Conservation (phyloP, 1,140 invertebrate species). For the Psilanteris sp. region DNA sequence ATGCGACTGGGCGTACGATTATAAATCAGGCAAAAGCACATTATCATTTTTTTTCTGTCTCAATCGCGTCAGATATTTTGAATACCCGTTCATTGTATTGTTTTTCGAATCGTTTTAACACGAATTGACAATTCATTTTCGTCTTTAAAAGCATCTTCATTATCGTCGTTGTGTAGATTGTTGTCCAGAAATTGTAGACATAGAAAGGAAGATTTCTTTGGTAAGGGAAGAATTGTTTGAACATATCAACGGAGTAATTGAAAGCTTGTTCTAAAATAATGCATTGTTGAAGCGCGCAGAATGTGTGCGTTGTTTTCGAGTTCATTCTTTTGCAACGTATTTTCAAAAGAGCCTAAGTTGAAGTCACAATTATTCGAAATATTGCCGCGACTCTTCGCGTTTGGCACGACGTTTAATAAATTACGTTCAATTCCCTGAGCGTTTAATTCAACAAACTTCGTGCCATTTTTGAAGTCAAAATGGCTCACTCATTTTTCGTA, state of each 20-base stretch:
- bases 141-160: slow-evolving; percentile 9
- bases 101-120: slow-evolving; percentile 1
- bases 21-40: too few relatives aligned
- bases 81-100: neutral
- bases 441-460: neutral
- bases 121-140: neutral
- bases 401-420: neutral
- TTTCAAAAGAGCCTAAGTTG: slow-evolving; percentile 22
- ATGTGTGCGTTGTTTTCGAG: slow-evolving; percentile 32
- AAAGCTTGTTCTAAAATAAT: slow-evolving; percentile 34
- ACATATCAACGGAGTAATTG: slow-evolving; percentile 26
- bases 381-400: slow-evolving; percentile 5
- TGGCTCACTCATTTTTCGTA: too few relatives aligned
- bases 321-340: slow-evolving; percentile 28
- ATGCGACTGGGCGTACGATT: too few relatives aligned
- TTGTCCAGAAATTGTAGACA: slow-evolving; percentile 11
- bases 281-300: slow-evolving; percentile 19
- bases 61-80: too few relatives aligned
- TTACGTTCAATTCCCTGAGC: slow-evolving; percentile 1
- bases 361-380: slow-evolving; percentile 14
- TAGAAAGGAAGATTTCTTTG: slow-evolving; percentile 9
- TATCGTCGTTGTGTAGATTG: slow-evolving; percentile 9
- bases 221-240: slow-evolving; percentile 25
- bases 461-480: too few relatives aligned
- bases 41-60: too few relatives aligned